Conservation (phyloP, 1,140 invertebrate species). For the Leucophenga varia region DNA sequence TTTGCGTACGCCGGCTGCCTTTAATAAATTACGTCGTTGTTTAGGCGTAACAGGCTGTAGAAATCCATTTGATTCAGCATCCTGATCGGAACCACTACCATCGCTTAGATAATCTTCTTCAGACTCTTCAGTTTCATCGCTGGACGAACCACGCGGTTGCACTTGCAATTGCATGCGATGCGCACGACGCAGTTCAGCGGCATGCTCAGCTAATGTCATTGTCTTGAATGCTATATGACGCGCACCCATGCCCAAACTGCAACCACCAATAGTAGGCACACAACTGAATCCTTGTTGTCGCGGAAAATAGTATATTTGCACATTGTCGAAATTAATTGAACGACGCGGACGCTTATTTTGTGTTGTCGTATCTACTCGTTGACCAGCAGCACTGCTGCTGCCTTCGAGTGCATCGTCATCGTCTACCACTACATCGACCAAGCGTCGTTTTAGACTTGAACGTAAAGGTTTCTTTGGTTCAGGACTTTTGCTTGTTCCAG, state of each 20-base stretch:
- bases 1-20: slow-evolving; percentile 87
- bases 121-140: slow-evolving; percentile 75
- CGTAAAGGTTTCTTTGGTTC: slow-evolving; percentile 24
- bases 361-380: slow-evolving; percentile 24
- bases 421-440: slow-evolving; percentile 60
- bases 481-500: slow-evolving; percentile 9
- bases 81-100: slow-evolving; percentile 79
- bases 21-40: slow-evolving; percentile 81
- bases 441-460: slow-evolving; percentile 46
- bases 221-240: slow-evolving; percentile 71
- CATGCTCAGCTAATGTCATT: slow-evolving; percentile 75
- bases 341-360: slow-evolving; percentile 72
- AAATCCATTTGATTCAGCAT: slow-evolving; percentile 92
- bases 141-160: slow-evolving; percentile 59
- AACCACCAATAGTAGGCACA: slow-evolving; percentile 95
- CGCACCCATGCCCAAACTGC: slow-evolving; percentile 93
- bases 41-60: slow-evolving; percentile 89
- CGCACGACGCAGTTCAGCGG: slow-evolving; percentile 79
- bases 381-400: slow-evolving; percentile 39
- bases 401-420: slow-evolving; percentile 58
- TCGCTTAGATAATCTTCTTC: slow-evolving; percentile 79
- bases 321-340: slow-evolving; percentile 84
- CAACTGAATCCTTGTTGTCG: slow-evolving; percentile 96
- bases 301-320: slow-evolving; percentile 95
- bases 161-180: slow-evolving; percentile 82